phyloP scores from a whole-genome alignment of 2,888 invertebrate species.

The Cryptus armator region DNA sequence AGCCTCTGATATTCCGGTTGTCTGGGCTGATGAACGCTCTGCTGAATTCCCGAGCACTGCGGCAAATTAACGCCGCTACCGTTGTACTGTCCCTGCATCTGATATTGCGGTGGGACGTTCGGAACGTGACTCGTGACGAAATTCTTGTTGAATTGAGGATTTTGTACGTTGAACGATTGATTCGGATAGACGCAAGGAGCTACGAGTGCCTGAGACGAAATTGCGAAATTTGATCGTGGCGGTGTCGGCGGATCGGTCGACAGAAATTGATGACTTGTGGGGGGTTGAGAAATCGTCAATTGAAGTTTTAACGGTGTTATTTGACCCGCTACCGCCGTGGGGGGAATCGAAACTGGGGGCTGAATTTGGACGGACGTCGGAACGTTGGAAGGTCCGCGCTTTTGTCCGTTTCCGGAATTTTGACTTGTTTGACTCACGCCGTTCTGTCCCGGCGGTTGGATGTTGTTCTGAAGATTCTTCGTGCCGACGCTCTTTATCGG shows the following conservation, averaged over 20 bases:
- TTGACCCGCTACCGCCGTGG: constrained; percentile 45
- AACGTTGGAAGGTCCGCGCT: constrained; percentile 31
- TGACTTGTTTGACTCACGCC: constrained; percentile 37
- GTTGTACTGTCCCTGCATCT: constrained; percentile 63
- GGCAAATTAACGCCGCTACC: constrained; percentile 47
- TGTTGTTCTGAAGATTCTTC: constrained; percentile 63
- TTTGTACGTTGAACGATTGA: constrained; percentile 79
- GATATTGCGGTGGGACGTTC: constrained; percentile 70
- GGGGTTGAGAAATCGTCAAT: constrained; percentile 39
- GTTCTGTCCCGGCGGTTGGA: constrained; percentile 45
- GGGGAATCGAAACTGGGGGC: background rate
- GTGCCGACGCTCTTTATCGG: constrained; percentile 67
- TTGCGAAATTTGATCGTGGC: constrained; percentile 59
- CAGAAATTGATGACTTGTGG: constrained; percentile 53
- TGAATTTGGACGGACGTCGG: constrained; percentile 55
- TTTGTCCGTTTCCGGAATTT: constrained; percentile 39
- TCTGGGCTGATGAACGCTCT: constrained; percentile 62
- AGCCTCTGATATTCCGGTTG: constrained; percentile 58
- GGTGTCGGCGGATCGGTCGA: constrained; percentile 47
- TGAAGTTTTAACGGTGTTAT: constrained; percentile 63
- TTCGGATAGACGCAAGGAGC: constrained; percentile 74
- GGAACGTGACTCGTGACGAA: constrained; percentile 74
- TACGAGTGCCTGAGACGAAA: constrained; percentile 63
- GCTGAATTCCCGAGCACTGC: constrained; percentile 58
- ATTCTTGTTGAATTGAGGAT: constrained; percentile 80